Percentiles rank a stretch among this genome's conserved stretches.
phyloP scores from a whole-genome alignment of 1,140 invertebrate genomes.

The Physella acuta region DNA sequence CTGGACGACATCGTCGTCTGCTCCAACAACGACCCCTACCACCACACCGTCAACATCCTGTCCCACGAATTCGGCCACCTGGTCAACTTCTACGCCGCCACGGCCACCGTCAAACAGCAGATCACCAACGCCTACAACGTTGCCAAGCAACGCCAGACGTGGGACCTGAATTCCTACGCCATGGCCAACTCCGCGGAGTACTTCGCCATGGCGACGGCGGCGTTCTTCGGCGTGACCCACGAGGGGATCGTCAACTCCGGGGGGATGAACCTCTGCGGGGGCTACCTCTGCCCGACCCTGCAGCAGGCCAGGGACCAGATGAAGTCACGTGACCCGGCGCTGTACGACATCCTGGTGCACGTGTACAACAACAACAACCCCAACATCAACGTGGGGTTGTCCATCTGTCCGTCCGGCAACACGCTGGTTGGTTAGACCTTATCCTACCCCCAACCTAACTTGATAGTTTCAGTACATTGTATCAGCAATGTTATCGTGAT shows the following conservation, averaged over 20 bases:
- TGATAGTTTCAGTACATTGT: too few relatives aligned
- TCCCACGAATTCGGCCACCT: constrained; percentile 47
- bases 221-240: constrained; percentile 30
- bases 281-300: neutral
- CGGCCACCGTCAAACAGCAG: constrained; percentile 19
- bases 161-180: constrained; percentile 31
- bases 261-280: constrained; percentile 14
- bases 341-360: neutral
- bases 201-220: constrained; percentile 30
- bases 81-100: constrained; percentile 33
- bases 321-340: neutral
- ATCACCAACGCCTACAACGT: constrained; percentile 30
- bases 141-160: constrained; percentile 19
- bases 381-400: neutral
- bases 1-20: constrained; percentile 45
- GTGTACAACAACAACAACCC: neutral
- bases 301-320: neutral
- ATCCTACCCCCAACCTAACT: too few relatives aligned
- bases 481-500: too few relatives aligned
- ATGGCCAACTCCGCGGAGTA: constrained; percentile 38
- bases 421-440: too few relatives aligned
- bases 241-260: neutral
- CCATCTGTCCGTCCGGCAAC: neutral
- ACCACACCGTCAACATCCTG: constrained; percentile 38
- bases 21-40: constrained; percentile 40